Percentiles rank a stretch among this genome's conserved stretches.
Conservation (phyloP, 2,888 invertebrate species). For the Cybosia mesomella region DNA sequence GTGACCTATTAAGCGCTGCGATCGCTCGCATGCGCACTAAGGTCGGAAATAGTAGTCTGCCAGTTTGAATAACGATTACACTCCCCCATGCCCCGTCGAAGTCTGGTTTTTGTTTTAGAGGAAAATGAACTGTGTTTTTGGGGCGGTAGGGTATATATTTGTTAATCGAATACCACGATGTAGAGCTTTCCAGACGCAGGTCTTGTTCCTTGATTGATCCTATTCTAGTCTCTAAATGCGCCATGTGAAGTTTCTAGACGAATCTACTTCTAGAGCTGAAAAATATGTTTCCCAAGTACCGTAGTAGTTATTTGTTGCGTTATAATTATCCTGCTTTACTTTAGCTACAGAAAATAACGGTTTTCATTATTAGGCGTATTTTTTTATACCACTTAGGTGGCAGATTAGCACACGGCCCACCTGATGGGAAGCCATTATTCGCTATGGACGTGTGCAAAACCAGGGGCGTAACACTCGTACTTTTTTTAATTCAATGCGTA, state of each 20-base stretch:
- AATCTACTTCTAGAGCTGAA: slow-evolving; percentile 21
- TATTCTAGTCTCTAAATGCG: slow-evolving; percentile 58
- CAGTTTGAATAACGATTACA: slow-evolving; percentile 82
- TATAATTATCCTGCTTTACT: background rate
- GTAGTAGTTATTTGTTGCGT: background rate
- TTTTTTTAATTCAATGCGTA: too few species aligned
- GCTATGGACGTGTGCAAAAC: too few species aligned
- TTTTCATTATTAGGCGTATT: background rate
- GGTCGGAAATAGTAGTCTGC: slow-evolving; percentile 72
- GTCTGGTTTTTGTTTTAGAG: slow-evolving; percentile 69
- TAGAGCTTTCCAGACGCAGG: slow-evolving; percentile 49
- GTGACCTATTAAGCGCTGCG: slow-evolving; percentile 78
- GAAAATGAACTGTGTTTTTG: slow-evolving; percentile 61
- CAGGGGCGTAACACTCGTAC: too few species aligned
- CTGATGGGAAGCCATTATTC: too few species aligned
- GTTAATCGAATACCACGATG: slow-evolving; percentile 17
- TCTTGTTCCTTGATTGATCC: slow-evolving; percentile 61
- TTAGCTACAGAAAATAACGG: too few species aligned
- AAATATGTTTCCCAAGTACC: background rate
- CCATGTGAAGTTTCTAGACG: slow-evolving; percentile 29
- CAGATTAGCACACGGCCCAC: too few species aligned
- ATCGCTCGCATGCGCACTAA: slow-evolving; percentile 77
- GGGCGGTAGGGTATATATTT: slow-evolving; percentile 46
- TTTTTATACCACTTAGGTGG: too few species aligned
- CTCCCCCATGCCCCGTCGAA: slow-evolving; percentile 69